Evolutionary conservation across 2,113 vertebrate species (phyloP).

Genomic region (Sphaerodactylus townsendi): DNA sequence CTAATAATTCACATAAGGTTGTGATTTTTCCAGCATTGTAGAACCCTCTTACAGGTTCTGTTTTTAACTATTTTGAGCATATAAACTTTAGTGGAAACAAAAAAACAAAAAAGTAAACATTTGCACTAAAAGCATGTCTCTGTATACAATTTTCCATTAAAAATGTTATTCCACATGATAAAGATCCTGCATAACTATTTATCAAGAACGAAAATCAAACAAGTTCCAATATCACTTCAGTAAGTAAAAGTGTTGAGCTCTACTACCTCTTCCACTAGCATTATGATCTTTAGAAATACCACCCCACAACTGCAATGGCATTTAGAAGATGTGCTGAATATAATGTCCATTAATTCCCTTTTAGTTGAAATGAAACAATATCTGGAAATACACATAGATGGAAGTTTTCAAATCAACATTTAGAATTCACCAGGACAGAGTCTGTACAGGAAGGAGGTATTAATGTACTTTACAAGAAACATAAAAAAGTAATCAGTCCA

Average conservation of each 20-base stretch:
- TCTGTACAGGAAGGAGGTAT: slow-evolving; percentile 22
- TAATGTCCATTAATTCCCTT: neutral
- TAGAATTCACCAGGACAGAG: slow-evolving; percentile 37
- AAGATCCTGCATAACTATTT: neutral
- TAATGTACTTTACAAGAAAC: neutral
- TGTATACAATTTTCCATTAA: neutral
- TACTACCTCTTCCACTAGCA: neutral
- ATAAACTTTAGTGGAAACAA: neutral
- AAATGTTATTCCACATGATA: neutral
- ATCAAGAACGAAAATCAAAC: neutral
- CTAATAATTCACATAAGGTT: neutral
- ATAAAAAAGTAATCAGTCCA: slow-evolving; percentile 3
- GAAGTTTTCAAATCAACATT: slow-evolving; percentile 12
- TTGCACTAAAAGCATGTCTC: neutral
- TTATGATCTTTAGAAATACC: neutral
- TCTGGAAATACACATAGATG: slow-evolving; percentile 25
- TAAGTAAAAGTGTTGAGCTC: neutral
- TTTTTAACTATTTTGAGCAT: neutral
- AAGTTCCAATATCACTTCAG: neutral
- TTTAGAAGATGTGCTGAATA: neutral
- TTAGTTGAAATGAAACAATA: neutral
- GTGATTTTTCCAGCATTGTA: neutral
- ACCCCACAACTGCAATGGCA: neutral
- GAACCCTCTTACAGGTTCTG: neutral
- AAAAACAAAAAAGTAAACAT: neutral